Evolutionary conservation across 2,888 invertebrate species (phyloP).

Genomic region (Isoperla grammatica): DNA sequence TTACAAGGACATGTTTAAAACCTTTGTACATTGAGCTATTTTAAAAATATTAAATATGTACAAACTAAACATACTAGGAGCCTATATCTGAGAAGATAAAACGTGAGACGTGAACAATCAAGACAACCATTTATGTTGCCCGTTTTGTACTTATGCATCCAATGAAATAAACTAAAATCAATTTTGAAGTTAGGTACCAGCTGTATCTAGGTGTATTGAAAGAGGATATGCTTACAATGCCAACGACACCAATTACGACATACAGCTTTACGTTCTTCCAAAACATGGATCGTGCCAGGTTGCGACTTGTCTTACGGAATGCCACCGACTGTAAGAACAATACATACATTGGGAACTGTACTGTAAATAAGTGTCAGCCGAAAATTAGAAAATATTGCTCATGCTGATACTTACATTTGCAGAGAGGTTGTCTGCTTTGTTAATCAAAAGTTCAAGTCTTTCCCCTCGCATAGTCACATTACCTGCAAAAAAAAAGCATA

Average conservation of each 20-base stretch:
- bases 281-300: slow-evolving; percentile 79
- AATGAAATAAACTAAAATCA: too few relatives aligned
- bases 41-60: too few relatives aligned
- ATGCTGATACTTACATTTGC: slow-evolving; percentile 70
- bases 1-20: too few relatives aligned
- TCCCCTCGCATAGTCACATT: slow-evolving; percentile 86
- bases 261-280: slow-evolving; percentile 94
- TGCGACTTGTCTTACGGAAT: slow-evolving; percentile 80
- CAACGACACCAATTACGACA: slow-evolving; percentile 59
- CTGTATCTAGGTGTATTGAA: too few relatives aligned
- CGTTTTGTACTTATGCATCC: too few relatives aligned
- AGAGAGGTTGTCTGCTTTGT: slow-evolving; percentile 87
- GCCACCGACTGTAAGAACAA: slow-evolving; percentile 68
- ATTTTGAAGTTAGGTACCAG: too few relatives aligned
- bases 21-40: too few relatives aligned
- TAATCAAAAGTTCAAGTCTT: slow-evolving; percentile 80
- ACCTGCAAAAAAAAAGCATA: slow-evolving; percentile 55
- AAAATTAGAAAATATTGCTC: not conserved
- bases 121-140: too few relatives aligned
- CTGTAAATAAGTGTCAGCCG: not conserved
- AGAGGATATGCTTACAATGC: slow-evolving; percentile 56
- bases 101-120: too few relatives aligned
- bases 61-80: too few relatives aligned
- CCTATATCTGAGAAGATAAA: too few relatives aligned
- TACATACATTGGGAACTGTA: not conserved